phyloP scores from a whole-genome alignment of 2,797 vertebrate species.

The Ptychadena robeensis region DNA sequence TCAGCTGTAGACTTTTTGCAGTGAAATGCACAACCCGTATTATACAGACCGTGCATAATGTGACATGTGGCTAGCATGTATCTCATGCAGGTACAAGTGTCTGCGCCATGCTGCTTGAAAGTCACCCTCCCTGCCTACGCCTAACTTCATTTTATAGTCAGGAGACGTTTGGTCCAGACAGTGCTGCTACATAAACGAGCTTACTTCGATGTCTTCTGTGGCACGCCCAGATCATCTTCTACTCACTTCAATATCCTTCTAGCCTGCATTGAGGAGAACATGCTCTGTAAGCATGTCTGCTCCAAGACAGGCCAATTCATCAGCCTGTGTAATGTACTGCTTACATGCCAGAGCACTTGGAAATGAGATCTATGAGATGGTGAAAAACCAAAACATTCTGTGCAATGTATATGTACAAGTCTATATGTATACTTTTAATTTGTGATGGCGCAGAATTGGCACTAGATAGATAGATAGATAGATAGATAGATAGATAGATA shows the following conservation, averaged over 20 bases:
- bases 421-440: neutral
- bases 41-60: slow-evolving; percentile 13
- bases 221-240: slow-evolving; percentile 69
- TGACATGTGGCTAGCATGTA: slow-evolving; percentile 43
- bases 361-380: neutral
- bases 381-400: slow-evolving; percentile 7
- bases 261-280: slow-evolving; percentile 38
- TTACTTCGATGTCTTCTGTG: slow-evolving; percentile 58
- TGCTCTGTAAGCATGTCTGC: slow-evolving; percentile 9
- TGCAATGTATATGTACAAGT: slow-evolving; percentile 16
- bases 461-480: neutral
- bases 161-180: slow-evolving; percentile 65
- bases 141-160: slow-evolving; percentile 67
- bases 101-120: slow-evolving; percentile 52
- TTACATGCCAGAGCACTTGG: slow-evolving; percentile 1
- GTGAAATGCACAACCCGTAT: neutral
- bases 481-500: no score
- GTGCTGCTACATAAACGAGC: slow-evolving; percentile 53
- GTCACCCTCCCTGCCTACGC: slow-evolving; percentile 56
- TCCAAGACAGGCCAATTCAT: slow-evolving; percentile 13
- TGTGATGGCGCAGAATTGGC: neutral
- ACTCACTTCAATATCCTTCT: slow-evolving; percentile 51
- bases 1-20: neutral
- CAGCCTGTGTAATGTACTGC: neutral
- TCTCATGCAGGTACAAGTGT: slow-evolving; percentile 52